These are phyloP conservation scores for Scophthalmus maximus DNA, from an alignment of 2,113 vertebrate genomes.

Conservation along the genomic window DNA sequence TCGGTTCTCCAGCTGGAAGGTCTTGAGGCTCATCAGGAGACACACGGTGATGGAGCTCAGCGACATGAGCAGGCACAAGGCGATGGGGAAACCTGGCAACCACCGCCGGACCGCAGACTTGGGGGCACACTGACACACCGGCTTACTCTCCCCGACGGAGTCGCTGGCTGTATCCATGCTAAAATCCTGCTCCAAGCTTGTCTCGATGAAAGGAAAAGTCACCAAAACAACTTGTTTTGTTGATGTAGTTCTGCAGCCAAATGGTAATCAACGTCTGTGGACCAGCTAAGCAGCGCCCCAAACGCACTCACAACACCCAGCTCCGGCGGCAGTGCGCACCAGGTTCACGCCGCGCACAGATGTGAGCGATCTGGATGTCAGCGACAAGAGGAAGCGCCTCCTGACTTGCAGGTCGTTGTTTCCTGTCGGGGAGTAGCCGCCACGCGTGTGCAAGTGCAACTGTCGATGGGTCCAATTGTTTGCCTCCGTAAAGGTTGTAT, in stretches of 20 bases:
- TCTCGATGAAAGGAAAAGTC: conserved; percentile 21
- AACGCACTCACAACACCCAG: conserved; percentile 1
- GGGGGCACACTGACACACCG: conserved; percentile 62
- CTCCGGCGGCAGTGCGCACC: conserved; percentile 35
- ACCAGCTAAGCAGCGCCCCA: not conserved
- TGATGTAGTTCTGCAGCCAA: not conserved
- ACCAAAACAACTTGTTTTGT: not conserved
- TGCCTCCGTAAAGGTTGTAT: conserved; percentile 61
- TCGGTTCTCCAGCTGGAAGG: conserved; percentile 86
- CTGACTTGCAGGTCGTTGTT: conserved; percentile 44
- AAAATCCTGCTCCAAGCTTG: conserved; percentile 30
- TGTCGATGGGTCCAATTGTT: conserved; percentile 51
- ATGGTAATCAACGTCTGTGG: not conserved
- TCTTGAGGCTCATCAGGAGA: conserved; percentile 88
- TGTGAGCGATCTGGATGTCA: conserved; percentile 45
- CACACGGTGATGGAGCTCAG: conserved; percentile 86
- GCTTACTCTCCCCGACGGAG: conserved; percentile 60
- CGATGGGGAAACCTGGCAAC: conserved; percentile 71
- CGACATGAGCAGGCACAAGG: conserved; percentile 85
- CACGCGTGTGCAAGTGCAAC: conserved; percentile 38
- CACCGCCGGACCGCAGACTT: conserved; percentile 63
- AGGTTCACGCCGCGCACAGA: conserved; percentile 37
- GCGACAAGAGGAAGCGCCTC: conserved; percentile 31
- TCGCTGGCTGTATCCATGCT: conserved; percentile 74
- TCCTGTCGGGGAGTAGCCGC: conserved; percentile 32